Base-by-base conservation (phyloP, 2,888 invertebrate genomes). In the Pecten maximus region DNA sequence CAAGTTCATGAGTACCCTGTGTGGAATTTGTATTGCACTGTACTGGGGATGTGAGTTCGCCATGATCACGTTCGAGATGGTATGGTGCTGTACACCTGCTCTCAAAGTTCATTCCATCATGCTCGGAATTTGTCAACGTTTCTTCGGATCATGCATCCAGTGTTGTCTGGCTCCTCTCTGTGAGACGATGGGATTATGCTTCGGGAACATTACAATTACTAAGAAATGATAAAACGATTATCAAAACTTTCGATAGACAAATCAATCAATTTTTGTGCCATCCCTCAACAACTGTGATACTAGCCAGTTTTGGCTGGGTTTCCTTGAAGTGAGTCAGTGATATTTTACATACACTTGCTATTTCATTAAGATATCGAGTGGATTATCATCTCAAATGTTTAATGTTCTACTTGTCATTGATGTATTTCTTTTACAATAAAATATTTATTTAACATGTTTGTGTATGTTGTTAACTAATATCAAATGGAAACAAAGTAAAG, bases 81-180 rank as follows among this genome's bases (percentile, higher is more conserved):
- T 98, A 95, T 98, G 98, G 98, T 98, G 98, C 95, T 97, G 97
- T 35, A 98, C 97, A 0, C 98, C 98, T 0, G 97, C 97, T 91
- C 96, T 98, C 87, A 97, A 98, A 89, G 97, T 96, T 92, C 97
- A 98, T 96, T 98, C 98, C 97, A 98, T 98, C 95, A 97, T 97
- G 95, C 92, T 93, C 23, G 94, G 94, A 10, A 94, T 93, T 39
- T 86, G 90, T 40, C 94, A 95, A 93, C 95, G 94, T 89, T 94
- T 93, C 93, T 90, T 97, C 97, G 97, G 98, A 15, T 91, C 93
- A 16, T 92, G 93, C 87, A 90, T 98, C 95, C 98, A 98, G 90
- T 95, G 95, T 88, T 94, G 92, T 60, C 40, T 94, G 0, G 92
- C 98, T 98, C 98, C 92, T 98, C 97, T 97, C 98, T 98, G 96